Evolutionary conservation across 2,797 vertebrate genomes (phyloP).

Genomic region (Enteromius trimaculatus): DNA sequence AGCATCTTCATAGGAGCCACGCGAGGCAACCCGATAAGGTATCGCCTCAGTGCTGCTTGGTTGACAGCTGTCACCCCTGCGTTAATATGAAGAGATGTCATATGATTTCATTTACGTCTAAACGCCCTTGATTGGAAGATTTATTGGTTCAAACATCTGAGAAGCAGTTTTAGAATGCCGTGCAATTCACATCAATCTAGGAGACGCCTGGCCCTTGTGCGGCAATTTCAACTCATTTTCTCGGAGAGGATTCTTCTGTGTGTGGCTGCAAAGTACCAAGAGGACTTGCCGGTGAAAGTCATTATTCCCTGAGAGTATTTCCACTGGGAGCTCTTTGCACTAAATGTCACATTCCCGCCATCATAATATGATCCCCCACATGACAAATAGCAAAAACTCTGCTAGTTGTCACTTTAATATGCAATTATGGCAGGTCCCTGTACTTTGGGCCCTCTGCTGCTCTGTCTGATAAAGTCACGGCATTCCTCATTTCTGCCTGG

Average conservation of each 20-base stretch:
- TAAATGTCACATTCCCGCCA: constrained; percentile 54
- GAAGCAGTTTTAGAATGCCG: neutral
- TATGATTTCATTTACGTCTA: constrained; percentile 34
- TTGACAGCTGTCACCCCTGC: constrained; percentile 25
- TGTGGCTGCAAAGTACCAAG: constrained; percentile 17
- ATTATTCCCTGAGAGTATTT: constrained; percentile 55
- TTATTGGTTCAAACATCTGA: constrained; percentile 38
- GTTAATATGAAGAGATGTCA: constrained; percentile 29
- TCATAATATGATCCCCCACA: constrained; percentile 55
- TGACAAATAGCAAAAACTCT: constrained; percentile 54
- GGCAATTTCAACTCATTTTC: constrained; percentile 47
- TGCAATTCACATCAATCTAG: constrained; percentile 42
- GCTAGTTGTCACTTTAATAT: constrained; percentile 63
- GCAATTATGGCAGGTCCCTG: constrained; percentile 59
- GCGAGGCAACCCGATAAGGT: constrained; percentile 10
- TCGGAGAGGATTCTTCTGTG: constrained; percentile 35
- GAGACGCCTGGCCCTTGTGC: constrained; percentile 7
- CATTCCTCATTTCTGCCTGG: constrained; percentile 49
- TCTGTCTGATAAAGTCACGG: constrained; percentile 58
- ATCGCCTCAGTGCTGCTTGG: neutral
- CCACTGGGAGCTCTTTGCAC: constrained; percentile 53
- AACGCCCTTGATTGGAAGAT: constrained; percentile 36
- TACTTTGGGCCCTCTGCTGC: constrained; percentile 50
- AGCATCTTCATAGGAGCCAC: constrained; percentile 32
- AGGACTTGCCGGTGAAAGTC: constrained; percentile 35